These are phyloP conservation scores for Pyrgilauda ruficollis DNA, from an alignment of 2,113 vertebrate species.

Conservation along the genomic window DNA sequence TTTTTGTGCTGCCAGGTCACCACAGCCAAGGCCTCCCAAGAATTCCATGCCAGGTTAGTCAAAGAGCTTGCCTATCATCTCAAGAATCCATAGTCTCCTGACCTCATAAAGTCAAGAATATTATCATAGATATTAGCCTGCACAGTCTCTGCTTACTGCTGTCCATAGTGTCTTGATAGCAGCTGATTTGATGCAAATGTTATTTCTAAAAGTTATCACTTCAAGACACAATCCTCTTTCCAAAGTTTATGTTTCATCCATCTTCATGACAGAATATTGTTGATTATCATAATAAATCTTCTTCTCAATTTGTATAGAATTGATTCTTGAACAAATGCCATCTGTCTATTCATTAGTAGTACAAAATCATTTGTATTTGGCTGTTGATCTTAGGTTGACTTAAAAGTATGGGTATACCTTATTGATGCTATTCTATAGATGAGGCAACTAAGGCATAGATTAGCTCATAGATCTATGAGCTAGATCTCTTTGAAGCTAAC, in stretches of 20 bases:
- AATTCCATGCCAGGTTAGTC: not conserved
- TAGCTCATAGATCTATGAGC: not conserved
- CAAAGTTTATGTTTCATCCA: slow-evolving; percentile 8
- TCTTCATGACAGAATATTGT: slow-evolving; percentile 5
- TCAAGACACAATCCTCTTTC: not conserved
- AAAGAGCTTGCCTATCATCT: not conserved
- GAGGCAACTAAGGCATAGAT: not conserved
- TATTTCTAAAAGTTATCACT: not conserved
- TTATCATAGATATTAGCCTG: not conserved
- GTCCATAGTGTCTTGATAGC: not conserved
- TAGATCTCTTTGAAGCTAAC: not conserved
- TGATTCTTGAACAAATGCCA: slow-evolving; percentile 32
- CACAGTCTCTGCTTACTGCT: not conserved
- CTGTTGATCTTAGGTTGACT: not conserved
- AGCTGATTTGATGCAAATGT: not conserved
- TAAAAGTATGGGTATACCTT: not conserved
- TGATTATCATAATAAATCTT: not conserved
- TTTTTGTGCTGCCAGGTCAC: not conserved
- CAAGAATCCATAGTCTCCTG: not conserved
- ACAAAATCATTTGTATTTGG: not conserved
- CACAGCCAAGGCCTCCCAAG: not conserved
- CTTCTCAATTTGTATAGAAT: not conserved
- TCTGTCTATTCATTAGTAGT: slow-evolving; percentile 1
- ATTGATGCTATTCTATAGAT: not conserved
- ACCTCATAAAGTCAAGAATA: not conserved